Percentiles rank a stretch among this genome's conserved stretches.
Evolutionary conservation across 1,140 invertebrate species (phyloP).

Genomic region (Galleria mellonella): DNA sequence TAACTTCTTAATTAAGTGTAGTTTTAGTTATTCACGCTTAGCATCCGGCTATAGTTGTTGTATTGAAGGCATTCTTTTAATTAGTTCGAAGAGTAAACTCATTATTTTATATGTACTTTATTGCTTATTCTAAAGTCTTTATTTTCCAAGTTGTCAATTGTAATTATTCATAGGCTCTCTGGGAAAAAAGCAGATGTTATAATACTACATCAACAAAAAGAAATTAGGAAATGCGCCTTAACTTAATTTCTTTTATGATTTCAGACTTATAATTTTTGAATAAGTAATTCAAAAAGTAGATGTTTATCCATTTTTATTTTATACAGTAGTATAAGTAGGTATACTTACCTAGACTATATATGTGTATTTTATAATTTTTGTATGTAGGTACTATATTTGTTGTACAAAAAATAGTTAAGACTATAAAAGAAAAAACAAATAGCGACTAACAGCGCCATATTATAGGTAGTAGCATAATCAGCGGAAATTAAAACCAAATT

Average conservation of each 20-base stretch:
- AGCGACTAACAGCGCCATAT: slow-evolving; percentile 9
- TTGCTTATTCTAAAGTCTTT: slow-evolving; percentile 22
- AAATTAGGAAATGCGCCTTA: too few species aligned
- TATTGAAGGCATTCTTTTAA: slow-evolving; percentile 52
- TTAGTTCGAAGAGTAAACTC: slow-evolving; percentile 46
- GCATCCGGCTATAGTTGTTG: slow-evolving; percentile 48
- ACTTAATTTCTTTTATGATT: too few species aligned
- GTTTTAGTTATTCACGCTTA: slow-evolving; percentile 65
- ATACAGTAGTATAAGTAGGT: too few species aligned
- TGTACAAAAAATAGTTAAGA: too few species aligned
- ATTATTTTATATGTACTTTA: slow-evolving; percentile 35
- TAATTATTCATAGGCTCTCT: slow-evolving; percentile 26
- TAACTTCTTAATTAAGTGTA: slow-evolving; percentile 49
- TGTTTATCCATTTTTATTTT: too few species aligned
- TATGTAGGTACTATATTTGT: too few species aligned
- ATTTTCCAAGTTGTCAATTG: slow-evolving; percentile 15
- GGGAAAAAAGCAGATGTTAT: slow-evolving; percentile 15
- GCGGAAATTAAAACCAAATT: slow-evolving; percentile 18
- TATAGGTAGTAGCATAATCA: slow-evolving; percentile 2
- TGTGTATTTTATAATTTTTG: too few species aligned
- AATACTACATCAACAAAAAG: too few species aligned
- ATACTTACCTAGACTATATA: too few species aligned
- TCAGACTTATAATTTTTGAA: too few species aligned
- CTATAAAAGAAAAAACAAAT: too few species aligned
- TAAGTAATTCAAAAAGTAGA: too few species aligned